Evolutionary conservation across 2,797 vertebrate species (phyloP).

Genomic region (Orestias chungarensis): DNA sequence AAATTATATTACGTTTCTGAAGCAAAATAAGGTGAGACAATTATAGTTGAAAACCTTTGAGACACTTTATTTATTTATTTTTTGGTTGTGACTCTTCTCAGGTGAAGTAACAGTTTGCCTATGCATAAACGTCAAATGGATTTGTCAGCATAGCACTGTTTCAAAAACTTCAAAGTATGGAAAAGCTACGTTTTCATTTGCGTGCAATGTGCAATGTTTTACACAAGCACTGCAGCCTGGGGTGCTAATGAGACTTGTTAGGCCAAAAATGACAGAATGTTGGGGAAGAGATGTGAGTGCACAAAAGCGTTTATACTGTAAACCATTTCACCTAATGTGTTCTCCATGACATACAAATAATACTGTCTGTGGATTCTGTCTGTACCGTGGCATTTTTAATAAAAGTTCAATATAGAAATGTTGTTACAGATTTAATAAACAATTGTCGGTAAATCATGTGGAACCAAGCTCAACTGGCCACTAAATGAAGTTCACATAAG

Average conservation of each 20-base stretch:
- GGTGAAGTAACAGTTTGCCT: not conserved
- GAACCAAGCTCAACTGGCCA: not conserved
- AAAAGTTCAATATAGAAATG: not conserved
- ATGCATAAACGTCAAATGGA: not conserved
- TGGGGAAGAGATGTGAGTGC: not conserved
- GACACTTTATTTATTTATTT: too few species aligned
- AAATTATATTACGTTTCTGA: not conserved
- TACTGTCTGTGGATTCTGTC: not conserved
- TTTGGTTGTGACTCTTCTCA: not conserved
- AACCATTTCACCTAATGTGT: not conserved
- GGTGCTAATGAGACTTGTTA: not conserved
- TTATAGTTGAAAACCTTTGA: not conserved
- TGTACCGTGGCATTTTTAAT: not conserved
- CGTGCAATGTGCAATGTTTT: not conserved
- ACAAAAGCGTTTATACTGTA: not conserved
- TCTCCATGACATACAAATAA: not conserved
- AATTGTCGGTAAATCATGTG: not conserved
- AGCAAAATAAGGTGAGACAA: not conserved
- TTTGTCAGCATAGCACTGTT: not conserved
- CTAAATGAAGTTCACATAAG: not conserved
- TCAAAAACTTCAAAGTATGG: not conserved
- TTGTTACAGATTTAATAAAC: not conserved
- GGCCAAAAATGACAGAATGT: not conserved
- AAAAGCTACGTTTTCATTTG: not conserved
- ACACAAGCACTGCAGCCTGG: not conserved